Conservation (phyloP, 2,888 invertebrate genomes). For the Macrosiphum euphorbiae region DNA sequence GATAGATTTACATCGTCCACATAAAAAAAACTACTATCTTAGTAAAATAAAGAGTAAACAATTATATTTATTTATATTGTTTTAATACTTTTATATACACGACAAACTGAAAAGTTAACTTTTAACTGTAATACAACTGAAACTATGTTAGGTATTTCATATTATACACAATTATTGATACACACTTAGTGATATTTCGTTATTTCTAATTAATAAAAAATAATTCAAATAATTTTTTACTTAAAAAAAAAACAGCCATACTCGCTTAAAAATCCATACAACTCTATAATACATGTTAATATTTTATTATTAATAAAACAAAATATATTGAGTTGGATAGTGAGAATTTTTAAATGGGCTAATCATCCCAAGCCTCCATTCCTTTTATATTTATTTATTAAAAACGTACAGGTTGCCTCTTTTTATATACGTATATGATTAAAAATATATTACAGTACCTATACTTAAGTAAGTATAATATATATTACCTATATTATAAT, state of each 20-base stretch:
- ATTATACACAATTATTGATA: not conserved
- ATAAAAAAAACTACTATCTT: no score
- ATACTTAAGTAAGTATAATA: not conserved
- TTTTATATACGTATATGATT: not conserved
- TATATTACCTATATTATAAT: not conserved
- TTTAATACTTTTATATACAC: no score
- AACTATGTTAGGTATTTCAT: not conserved
- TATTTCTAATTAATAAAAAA: not conserved
- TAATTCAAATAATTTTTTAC: not conserved
- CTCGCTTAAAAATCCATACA: not conserved
- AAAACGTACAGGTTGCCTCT: not conserved
- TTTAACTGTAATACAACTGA: not conserved
- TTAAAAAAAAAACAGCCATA: not conserved
- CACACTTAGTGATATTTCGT: not conserved
- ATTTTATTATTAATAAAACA: not conserved
- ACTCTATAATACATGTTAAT: not conserved
- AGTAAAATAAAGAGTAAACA: no score
- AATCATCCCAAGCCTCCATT: not conserved
- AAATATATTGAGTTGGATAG: not conserved
- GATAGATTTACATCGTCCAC: no score
- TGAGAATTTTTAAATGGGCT: not conserved
- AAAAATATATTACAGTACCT: not conserved
- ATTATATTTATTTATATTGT: no score
- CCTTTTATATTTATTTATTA: not conserved
- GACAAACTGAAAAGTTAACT: no score